phyloP scores from a whole-genome alignment of 2,113 vertebrate genomes.

The Spilogale gracilis region DNA sequence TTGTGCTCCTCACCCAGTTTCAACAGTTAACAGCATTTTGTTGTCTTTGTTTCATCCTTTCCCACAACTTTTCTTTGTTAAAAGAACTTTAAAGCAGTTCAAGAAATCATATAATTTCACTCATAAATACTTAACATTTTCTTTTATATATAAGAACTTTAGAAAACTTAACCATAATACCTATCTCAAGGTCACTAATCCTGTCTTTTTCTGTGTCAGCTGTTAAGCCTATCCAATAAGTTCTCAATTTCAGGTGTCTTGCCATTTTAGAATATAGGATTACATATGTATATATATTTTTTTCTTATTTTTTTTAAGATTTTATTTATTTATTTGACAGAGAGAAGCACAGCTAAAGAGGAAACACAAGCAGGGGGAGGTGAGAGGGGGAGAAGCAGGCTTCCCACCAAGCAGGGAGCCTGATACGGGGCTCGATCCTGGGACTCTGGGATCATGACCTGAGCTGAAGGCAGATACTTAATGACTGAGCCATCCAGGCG shows the following conservation, averaged over 20 bases:
- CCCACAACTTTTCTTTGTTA: background rate
- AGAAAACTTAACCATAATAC: background rate
- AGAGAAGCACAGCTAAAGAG: too few relatives aligned
- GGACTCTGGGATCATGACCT: too few relatives aligned
- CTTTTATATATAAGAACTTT: conserved; percentile 4
- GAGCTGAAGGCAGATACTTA: too few relatives aligned
- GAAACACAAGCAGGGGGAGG: too few relatives aligned
- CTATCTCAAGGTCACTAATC: background rate
- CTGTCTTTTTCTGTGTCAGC: background rate
- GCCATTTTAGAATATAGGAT: background rate
- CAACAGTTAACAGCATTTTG: background rate
- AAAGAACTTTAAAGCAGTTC: background rate
- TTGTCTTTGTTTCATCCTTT: conserved; percentile 1
- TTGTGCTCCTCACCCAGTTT: background rate
- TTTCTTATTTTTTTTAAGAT: too few relatives aligned
- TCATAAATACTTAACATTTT: conserved; percentile 1
- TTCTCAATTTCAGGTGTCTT: conserved; percentile 5
- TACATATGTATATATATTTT: background rate
- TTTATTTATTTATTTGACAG: too few relatives aligned
- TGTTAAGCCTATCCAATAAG: background rate
- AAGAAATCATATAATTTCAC: background rate
- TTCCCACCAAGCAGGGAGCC: too few relatives aligned
- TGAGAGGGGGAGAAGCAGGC: too few relatives aligned
- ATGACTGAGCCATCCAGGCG: too few relatives aligned
- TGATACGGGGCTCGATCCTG: too few relatives aligned